phyloP scores from a whole-genome alignment of 1,140 invertebrate genomes.

The Drosophila athabasca region DNA sequence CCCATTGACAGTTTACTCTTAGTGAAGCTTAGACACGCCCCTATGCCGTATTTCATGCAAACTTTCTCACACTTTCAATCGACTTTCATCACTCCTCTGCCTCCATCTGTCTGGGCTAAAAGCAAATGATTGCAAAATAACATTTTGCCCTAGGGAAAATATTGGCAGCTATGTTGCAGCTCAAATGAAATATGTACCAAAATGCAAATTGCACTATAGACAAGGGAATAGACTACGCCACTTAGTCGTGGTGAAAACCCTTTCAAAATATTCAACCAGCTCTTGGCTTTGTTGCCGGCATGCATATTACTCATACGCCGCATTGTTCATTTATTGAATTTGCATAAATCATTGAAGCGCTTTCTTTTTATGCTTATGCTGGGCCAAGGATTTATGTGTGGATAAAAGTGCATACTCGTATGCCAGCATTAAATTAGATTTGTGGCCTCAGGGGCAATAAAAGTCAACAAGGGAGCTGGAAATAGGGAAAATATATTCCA shows the following conservation, averaged over 20 bases:
- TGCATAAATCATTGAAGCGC: slow-evolving; percentile 38
- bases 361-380: slow-evolving; percentile 11
- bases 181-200: slow-evolving; percentile 25
- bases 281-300: slow-evolving; percentile 20
- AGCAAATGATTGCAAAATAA: slow-evolving; percentile 48
- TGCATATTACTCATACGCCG: slow-evolving; percentile 13
- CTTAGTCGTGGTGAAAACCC: not conserved
- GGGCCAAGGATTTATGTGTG: slow-evolving; percentile 5
- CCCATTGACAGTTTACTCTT: slow-evolving; percentile 19
- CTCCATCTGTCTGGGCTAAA: slow-evolving; percentile 18
- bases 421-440: slow-evolving; percentile 2
- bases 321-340: slow-evolving; percentile 40
- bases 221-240: slow-evolving; percentile 6
- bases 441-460: not conserved
- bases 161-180: slow-evolving; percentile 8
- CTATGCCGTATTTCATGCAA: slow-evolving; percentile 31
- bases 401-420: not conserved
- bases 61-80: slow-evolving; percentile 9
- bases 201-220: slow-evolving; percentile 11
- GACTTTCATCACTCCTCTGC: not conserved
- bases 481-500: not conserved
- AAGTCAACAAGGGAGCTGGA: not conserved
- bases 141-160: slow-evolving; percentile 35
- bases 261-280: not conserved
- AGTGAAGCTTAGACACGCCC: slow-evolving; percentile 9